These are phyloP conservation scores for Galeopsomyia nigrocyanea DNA, from an alignment of 2,888 invertebrate species.

Conservation along the genomic window DNA sequence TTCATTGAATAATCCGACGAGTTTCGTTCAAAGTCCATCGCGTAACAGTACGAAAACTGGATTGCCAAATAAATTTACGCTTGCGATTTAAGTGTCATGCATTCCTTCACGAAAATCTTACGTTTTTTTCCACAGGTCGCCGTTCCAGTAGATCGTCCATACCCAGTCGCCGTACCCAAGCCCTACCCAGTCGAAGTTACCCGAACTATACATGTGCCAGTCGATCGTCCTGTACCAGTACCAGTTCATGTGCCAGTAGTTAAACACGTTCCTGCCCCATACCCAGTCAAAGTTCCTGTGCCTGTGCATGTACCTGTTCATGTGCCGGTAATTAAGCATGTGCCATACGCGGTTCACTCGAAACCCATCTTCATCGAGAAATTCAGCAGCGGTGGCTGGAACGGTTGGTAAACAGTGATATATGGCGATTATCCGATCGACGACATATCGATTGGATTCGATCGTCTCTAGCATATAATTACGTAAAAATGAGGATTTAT, in stretches of 20 bases:
- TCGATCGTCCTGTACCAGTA: constrained; percentile 61
- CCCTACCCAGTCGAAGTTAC: constrained; percentile 66
- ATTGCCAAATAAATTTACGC: too few species aligned
- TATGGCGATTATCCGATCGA: background rate
- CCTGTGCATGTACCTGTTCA: constrained; percentile 45
- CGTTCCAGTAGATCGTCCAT: constrained; percentile 65
- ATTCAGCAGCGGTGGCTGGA: constrained; percentile 33
- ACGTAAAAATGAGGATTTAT: too few species aligned
- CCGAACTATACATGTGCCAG: constrained; percentile 62
- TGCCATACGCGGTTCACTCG: constrained; percentile 61
- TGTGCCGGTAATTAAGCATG: constrained; percentile 61
- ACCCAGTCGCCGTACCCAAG: constrained; percentile 64
- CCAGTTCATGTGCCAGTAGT: constrained; percentile 54
- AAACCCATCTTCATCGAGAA: constrained; percentile 55
- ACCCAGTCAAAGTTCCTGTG: constrained; percentile 62
- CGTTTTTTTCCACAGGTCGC: constrained; percentile 63
- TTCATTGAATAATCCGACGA: too few species aligned
- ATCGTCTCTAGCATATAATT: too few species aligned
- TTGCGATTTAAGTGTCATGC: too few species aligned
- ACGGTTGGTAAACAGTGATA: constrained; percentile 37
- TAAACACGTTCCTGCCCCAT: constrained; percentile 59
- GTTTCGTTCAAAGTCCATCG: too few species aligned
- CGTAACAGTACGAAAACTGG: too few species aligned
- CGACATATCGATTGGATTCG: too few species aligned
- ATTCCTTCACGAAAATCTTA: background rate